Conservation (phyloP, 2,797 vertebrate genomes). For the Peromyscus eremicus region DNA sequence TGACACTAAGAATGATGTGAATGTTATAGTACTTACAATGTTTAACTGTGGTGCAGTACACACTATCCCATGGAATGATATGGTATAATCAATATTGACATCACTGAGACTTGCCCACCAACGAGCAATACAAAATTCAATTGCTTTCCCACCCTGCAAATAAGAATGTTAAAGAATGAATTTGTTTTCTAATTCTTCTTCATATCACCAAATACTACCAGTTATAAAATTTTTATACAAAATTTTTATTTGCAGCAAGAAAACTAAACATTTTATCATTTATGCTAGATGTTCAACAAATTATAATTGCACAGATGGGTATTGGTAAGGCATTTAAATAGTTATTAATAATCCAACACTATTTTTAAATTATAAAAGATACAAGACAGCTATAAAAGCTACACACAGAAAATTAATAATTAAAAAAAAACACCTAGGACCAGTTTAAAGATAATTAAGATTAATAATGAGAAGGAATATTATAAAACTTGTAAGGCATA, state of each 20-base stretch:
- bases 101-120: constrained; percentile 99
- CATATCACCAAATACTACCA: constrained; percentile 6
- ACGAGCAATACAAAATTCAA: constrained; percentile 98
- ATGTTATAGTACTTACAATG: constrained; percentile 92
- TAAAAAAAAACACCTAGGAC: neutral
- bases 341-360: neutral
- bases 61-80: constrained; percentile 96
- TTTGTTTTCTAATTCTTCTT: neutral
- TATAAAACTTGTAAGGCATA: neutral
- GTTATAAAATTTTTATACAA: constrained; percentile 34
- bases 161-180: neutral
- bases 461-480: neutral
- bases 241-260: constrained; percentile 26
- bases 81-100: constrained; percentile 95
- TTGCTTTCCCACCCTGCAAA: constrained; percentile 93
- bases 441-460: neutral
- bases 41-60: constrained; percentile 94
- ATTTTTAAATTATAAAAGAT: neutral
- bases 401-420: neutral
- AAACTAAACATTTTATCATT: neutral
- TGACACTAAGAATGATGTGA: constrained; percentile 38
- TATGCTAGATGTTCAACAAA: neutral
- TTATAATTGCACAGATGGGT: neutral
- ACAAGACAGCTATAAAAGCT: neutral
- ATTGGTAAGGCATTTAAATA: neutral